Conservation (phyloP, 1,140 invertebrate species). For the Apis florea region DNA sequence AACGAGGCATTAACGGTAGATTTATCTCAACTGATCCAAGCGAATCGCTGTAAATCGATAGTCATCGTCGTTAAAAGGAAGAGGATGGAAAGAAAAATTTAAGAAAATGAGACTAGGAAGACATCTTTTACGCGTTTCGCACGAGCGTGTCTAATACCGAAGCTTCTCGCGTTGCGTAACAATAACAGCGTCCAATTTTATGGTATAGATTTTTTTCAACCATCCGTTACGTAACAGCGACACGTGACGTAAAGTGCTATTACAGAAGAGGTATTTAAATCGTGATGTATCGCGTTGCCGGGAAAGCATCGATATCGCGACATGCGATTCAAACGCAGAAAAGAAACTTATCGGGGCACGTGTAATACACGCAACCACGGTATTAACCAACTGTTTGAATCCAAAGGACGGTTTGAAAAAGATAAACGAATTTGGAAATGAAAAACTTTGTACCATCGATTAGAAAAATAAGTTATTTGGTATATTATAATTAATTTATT, state of each 20-base stretch:
- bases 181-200: conserved; percentile 39
- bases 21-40: background rate
- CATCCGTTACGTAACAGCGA: conserved; percentile 15
- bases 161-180: conserved; percentile 17
- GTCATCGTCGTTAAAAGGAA: background rate
- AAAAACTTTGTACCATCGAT: too few species aligned
- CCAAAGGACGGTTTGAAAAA: background rate
- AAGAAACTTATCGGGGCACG: background rate
- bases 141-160: background rate
- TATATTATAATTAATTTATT: too few species aligned
- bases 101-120: background rate
- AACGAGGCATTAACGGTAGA: conserved; percentile 1
- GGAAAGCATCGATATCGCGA: conserved; percentile 14
- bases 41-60: conserved; percentile 7
- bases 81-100: background rate
- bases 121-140: conserved; percentile 3
- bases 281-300: conserved; percentile 22
- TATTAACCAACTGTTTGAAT: background rate
- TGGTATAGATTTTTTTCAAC: conserved; percentile 16
- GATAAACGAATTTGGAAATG: too few species aligned
- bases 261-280: conserved; percentile 34
- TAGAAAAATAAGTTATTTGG: too few species aligned
- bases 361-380: background rate
- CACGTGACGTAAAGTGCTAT: conserved; percentile 33
- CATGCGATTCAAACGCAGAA: background rate